Evolutionary conservation across 2,888 invertebrate species (phyloP).

Genomic region (Phytoseiulus persimilis): DNA sequence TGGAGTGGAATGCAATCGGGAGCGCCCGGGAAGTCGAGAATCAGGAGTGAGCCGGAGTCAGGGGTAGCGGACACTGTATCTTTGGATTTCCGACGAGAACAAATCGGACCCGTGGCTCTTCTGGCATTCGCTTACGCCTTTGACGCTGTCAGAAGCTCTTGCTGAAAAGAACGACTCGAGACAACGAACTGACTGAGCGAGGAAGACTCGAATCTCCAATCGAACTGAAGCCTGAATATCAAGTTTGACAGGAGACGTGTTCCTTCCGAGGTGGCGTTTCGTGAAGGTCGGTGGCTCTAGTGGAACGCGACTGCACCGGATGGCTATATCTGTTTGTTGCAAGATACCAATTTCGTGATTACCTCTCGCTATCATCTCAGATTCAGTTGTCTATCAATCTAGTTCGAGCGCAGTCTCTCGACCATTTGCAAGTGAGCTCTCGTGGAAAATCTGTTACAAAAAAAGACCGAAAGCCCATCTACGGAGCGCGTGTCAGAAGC

Average conservation of each 20-base stretch:
- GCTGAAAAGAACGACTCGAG: no score
- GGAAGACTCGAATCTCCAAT: not conserved
- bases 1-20: no score
- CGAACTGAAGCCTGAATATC: not conserved
- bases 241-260: not conserved
- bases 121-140: no score
- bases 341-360: not conserved
- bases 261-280: not conserved
- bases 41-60: no score
- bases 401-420: not conserved
- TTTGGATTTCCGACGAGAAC: no score
- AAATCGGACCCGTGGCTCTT: no score
- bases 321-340: not conserved
- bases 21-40: no score
- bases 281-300: not conserved
- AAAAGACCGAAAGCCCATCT: not conserved
- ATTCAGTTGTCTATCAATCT: conserved; percentile 5
- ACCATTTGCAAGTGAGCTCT: not conserved
- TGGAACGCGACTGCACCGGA: not conserved
- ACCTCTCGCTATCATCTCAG: not conserved
- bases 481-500: not conserved
- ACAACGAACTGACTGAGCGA: no score
- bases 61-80: no score
- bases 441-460: not conserved
- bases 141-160: no score